phyloP scores from a whole-genome alignment of 1,140 invertebrate genomes.

The Zaprionus africanus region DNA sequence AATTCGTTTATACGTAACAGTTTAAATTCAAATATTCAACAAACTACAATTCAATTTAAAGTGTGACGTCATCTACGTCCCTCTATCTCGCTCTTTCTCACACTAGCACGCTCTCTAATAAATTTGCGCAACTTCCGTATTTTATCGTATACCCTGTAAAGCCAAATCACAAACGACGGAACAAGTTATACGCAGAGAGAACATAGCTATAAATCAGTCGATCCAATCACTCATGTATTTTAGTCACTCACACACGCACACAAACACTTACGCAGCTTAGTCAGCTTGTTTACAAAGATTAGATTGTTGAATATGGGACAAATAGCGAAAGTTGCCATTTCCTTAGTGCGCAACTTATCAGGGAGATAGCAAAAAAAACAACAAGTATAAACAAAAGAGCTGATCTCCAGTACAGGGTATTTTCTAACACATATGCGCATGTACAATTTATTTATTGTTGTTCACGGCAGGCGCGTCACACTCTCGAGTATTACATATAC shows the following conservation, averaged over 20 bases:
- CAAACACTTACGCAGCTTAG: constrained; percentile 3
- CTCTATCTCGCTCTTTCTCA: neutral
- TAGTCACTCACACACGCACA: constrained; percentile 1
- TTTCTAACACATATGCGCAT: neutral
- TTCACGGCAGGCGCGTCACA: constrained; percentile 1
- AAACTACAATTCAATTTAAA: neutral
- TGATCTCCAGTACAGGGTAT: constrained; percentile 17
- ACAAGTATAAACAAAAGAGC: constrained; percentile 7
- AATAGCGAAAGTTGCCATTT: constrained; percentile 37
- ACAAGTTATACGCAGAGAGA: neutral
- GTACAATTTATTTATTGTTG: neutral
- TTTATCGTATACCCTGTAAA: constrained; percentile 1
- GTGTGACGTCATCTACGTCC: neutral
- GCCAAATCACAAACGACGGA: neutral
- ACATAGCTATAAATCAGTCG: neutral
- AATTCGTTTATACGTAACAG: too few species aligned
- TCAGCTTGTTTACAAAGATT: constrained; percentile 18
- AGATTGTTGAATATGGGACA: constrained; percentile 36
- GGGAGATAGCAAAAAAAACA: neutral
- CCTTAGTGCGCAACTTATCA: constrained; percentile 16
- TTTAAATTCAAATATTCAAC: neutral
- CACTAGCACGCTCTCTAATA: neutral
- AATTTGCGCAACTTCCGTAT: constrained; percentile 8
- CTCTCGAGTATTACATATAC: neutral
- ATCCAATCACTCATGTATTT: neutral